These are phyloP conservation scores for Dexiosoma caninum DNA, from an alignment of 2,888 invertebrate species.

Conservation along the genomic window DNA sequence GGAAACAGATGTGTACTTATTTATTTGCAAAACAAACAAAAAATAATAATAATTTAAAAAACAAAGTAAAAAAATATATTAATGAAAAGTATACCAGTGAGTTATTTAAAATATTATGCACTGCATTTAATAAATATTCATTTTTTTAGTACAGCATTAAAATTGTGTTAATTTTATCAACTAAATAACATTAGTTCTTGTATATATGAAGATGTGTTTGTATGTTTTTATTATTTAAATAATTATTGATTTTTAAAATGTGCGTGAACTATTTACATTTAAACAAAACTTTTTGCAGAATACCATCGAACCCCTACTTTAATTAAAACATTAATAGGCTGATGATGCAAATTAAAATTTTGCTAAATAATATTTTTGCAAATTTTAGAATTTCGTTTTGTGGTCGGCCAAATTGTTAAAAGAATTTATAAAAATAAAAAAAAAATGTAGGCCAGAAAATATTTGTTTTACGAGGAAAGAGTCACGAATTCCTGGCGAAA, in stretches of 20 bases:
- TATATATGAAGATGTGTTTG: too few species aligned
- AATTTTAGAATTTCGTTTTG: too few species aligned
- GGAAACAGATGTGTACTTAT: too few species aligned
- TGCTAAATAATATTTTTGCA: background rate
- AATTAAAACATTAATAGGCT: background rate
- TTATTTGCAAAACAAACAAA: too few species aligned
- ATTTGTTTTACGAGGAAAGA: too few species aligned
- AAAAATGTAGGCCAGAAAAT: too few species aligned
- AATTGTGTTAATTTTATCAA: constrained; percentile 32
- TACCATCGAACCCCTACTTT: background rate
- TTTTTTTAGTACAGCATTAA: constrained; percentile 34
- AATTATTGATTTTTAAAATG: background rate
- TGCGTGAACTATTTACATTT: background rate
- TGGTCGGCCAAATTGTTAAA: too few species aligned
- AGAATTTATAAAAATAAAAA: too few species aligned
- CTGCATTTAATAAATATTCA: background rate
- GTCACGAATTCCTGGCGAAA: too few species aligned
- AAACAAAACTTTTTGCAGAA: background rate
- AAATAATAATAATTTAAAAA: too few species aligned
- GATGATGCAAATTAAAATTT: constrained; percentile 12
- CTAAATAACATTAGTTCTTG: constrained; percentile 30
- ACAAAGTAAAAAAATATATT: too few species aligned
- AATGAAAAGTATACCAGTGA: too few species aligned
- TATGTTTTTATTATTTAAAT: background rate
- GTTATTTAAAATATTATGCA: background rate